Percentiles rank a stretch among this genome's conserved stretches.
Conservation (phyloP, 2,888 invertebrate genomes). For the Lycocerus yunnanus region DNA sequence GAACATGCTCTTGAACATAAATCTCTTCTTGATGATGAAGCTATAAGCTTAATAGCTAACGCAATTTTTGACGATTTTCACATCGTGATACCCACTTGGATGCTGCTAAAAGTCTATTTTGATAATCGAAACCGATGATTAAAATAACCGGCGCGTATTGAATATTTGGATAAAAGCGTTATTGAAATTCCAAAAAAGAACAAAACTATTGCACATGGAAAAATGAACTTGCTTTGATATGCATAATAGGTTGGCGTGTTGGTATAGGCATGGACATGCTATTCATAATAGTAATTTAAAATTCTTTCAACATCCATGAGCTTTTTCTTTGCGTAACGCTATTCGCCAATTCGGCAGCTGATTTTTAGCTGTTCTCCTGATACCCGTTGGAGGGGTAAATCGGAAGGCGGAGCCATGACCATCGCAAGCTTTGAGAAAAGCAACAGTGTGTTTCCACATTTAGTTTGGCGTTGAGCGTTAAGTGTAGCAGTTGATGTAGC, state of each 20-base stretch:
- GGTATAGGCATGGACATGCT: constrained; percentile 14
- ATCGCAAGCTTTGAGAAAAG: constrained; percentile 43
- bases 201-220: background rate
- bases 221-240: background rate
- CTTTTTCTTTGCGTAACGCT: constrained; percentile 24
- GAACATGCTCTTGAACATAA: background rate
- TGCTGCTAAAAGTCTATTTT: too few species aligned
- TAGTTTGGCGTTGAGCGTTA: constrained; percentile 21
- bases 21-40: too few species aligned
- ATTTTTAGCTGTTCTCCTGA: constrained; percentile 43
- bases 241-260: background rate
- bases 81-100: too few species aligned
- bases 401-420: constrained; percentile 49
- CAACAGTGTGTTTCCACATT: constrained; percentile 32
- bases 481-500: constrained; percentile 20
- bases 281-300: constrained; percentile 23
- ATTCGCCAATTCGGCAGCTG: constrained; percentile 31
- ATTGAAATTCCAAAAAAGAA: background rate
- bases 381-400: constrained; percentile 43
- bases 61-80: too few species aligned
- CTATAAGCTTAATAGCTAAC: too few species aligned
- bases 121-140: background rate
- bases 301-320: constrained; percentile 13
- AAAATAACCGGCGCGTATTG: background rate
- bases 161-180: background rate